Base-by-base conservation (phyloP, 1,140 invertebrate genomes). In the Tetramorium simillimum region DNA sequence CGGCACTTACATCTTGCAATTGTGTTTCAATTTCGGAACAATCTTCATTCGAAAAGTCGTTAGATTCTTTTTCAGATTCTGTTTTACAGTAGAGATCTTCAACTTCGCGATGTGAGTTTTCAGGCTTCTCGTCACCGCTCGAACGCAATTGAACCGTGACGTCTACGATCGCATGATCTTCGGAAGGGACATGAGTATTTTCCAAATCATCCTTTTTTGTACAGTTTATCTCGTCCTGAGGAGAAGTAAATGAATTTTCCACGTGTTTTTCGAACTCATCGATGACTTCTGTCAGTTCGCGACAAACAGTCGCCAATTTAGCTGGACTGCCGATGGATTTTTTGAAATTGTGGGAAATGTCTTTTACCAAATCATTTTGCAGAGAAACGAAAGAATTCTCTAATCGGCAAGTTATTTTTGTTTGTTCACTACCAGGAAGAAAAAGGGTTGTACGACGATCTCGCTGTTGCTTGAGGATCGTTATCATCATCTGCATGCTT, bases 401-500 rank as follows among this genome's bases (percentile, higher is more conserved):
- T 12, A 18, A 1, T 12, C 1, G 14, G 14, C 24, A 58, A 6
- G 14, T 40, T 18, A 37, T 72, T 33, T 16, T 9, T 3, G 24
- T 33, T 6, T 46, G 3, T 0, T 58, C 24, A 3, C 6, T 28
- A 40, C 9, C 33, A 21, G 24, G 7, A 24, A n/a, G 24, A 58
- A 18, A 16, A 46, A 3, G 12, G 0, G 14, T 16, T 2, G 7
- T 9, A 46, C 24, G 40, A 33, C 21, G 33, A 6, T 43, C 28
- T 6, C 5, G 37, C 5, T 81, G 33, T 40, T 58, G 18, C 12
- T 72, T 56, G 2, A 82, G 67, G 3, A 60, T 21, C 24, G 14
- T 58, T 70, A 46, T 33, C 2, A 82, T 18, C 12, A 43, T 40
- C 51, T 60, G 67, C 67, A 82, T 46, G 2, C 80, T 73, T n/a